Conservation (phyloP, 2,797 vertebrate species). For the Antennarius maculatus region DNA sequence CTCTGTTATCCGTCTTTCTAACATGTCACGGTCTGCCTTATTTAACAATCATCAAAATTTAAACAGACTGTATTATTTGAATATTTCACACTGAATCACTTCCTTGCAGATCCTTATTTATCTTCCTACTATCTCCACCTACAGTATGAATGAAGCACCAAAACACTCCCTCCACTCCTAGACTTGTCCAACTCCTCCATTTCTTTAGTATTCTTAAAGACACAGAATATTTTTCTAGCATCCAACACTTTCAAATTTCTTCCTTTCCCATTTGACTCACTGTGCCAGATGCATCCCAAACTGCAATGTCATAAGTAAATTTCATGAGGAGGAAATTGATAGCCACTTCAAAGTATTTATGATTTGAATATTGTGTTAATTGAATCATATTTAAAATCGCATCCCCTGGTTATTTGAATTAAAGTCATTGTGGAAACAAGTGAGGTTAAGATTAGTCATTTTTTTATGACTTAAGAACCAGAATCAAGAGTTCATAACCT, state of each 20-base stretch:
- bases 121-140: slow-evolving; percentile 27
- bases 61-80: neutral
- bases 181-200: neutral
- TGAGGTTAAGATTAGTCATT: neutral
- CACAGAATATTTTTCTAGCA: neutral
- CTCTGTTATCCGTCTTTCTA: neutral
- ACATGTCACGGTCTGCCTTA: neutral
- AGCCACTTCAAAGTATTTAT: slow-evolving; percentile 12
- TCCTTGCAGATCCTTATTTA: slow-evolving; percentile 24
- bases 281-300: too few species aligned
- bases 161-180: slow-evolving; percentile 30
- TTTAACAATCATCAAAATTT: neutral
- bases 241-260: neutral
- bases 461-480: neutral
- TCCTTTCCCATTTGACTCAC: too few species aligned
- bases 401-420: neutral
- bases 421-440: neutral
- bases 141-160: slow-evolving; percentile 16
- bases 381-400: neutral
- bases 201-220: too few species aligned
- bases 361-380: slow-evolving; percentile 13
- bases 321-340: neutral
- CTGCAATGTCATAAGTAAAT: too few species aligned
- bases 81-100: slow-evolving; percentile 14
- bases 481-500: neutral